Evolutionary conservation across 2,113 vertebrate species (phyloP), one percentile per base, ranked within the genome.

Genomic region (Okapia johnstoni): DNA sequence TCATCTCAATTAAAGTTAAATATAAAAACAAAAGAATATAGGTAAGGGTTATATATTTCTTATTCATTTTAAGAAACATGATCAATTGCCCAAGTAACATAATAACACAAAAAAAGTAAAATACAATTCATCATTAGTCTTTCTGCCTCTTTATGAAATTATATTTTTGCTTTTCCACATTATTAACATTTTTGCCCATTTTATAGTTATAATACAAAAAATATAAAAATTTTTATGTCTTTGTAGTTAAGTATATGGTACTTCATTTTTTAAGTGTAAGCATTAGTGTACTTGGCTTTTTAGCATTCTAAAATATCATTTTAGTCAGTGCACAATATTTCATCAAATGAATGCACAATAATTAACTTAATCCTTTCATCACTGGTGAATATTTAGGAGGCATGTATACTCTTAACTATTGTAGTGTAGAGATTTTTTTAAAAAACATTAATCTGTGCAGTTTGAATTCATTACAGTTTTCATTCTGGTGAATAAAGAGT

Each of bases 301-400:
- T 90, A 85, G 79, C 16, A 93, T 91, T 77, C 90, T 60, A n/a
- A 95, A 96, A 70, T 83, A 86, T 43, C 25, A 63, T 85, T 89
- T 93, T 40, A 94, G 57, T 92, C 19, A 54, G 11, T 93, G 12
- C 7, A 70, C 81, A 89, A 50, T 70, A 76, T 77, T 26, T 84
- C 50, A 90, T 93, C n/a, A 94, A 94, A 9, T 70, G 30, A 94
- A 33, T 63, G 14, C 16, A 73, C 14, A 94, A 52, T 93, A 83
- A 91, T 84, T 80, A 85, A 36, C 19, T 36, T 61, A 40, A 43
- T 23, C 7, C 46, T 93, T 85, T 83, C 46, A 58, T 90, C 43
- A 90, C 15, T 94, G 92, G 50, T 93, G 73, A 96, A 90, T 76
- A 86, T 73, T 81, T 90, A 94, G n/a, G 43, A 80, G 7, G 3